Evolutionary conservation across 1,140 invertebrate species (phyloP), one percentile per base, ranked within the genome.

Genomic region (Musca domestica): DNA sequence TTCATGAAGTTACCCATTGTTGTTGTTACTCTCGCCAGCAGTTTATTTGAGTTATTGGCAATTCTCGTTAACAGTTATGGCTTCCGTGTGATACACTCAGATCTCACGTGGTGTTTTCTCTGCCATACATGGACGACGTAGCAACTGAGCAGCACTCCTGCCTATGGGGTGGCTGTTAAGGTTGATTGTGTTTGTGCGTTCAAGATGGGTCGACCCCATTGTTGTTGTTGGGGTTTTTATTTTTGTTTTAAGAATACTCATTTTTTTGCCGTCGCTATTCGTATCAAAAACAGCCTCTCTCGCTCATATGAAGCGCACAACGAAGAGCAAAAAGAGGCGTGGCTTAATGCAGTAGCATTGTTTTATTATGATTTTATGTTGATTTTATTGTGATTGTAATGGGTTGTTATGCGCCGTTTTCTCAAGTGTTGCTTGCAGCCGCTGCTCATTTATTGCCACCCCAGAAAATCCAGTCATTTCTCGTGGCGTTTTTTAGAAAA

Each of bases 21-120:
- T 61, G 17, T 22, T 20, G 27, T 41, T 17, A 17, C 17, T 34
- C 17, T 30, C 27, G 15, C 19, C n/a, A 15, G 30, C 56, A 61
- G 46, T 22, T 61, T 48, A 74, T 71, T 76, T 78, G 78, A 80
- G 73, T 80, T 80, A 80, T 80, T 73, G 74, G 72, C 72, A 76
- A 68, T 76, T 76, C 71, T 58, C 49, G 56, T 66, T 74, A 70
- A 71, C 75, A 71, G 75, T 80, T 75, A 80, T 80, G 78, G 77
- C 78, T 80, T 80, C 78, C 77, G 78, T 80, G 74, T 80, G 70
- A 67, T 58, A 34, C 64, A 70, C 69, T 67, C 70, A 34, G 51
- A 68, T 70, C 23, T 25, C 41, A 2, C 41, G 41, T 46, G 9
- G 46, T 46, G 14, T 56, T 25, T 12, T 34, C 7, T 25, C 47